Evolutionary conservation across 2,888 invertebrate species (phyloP).

Genomic region (Drosophila meridionalis): DNA sequence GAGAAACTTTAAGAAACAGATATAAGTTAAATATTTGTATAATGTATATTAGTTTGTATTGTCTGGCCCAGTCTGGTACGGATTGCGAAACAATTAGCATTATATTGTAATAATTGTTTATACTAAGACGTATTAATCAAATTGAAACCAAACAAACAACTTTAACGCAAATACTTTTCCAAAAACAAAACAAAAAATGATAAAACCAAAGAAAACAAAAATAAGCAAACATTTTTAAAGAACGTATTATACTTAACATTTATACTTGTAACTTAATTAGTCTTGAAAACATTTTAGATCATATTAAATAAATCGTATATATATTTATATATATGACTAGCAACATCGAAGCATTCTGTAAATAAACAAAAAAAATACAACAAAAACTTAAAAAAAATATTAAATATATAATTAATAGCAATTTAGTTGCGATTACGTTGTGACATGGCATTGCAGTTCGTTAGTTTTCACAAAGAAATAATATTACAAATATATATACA

Average conservation of each 20-base stretch:
- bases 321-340: constrained; percentile 56
- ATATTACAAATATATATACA: constrained; percentile 10
- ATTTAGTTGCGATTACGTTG: constrained; percentile 47
- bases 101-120: constrained; percentile 72
- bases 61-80: constrained; percentile 14
- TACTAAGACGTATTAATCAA: constrained; percentile 76
- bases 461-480: constrained; percentile 23
- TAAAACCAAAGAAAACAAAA: constrained; percentile 22
- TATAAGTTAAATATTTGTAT: constrained; percentile 43
- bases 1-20: constrained; percentile 23
- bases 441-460: constrained; percentile 27
- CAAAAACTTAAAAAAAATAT: constrained; percentile 26
- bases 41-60: constrained; percentile 26
- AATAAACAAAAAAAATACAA: constrained; percentile 70
- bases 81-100: constrained; percentile 64
- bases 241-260: constrained; percentile 76
- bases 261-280: constrained; percentile 74
- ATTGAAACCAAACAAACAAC: constrained; percentile 47
- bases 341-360: constrained; percentile 80
- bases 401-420: constrained; percentile 32
- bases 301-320: constrained; percentile 48
- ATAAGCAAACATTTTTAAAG: constrained; percentile 73
- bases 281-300: constrained; percentile 80
- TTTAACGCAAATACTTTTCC: constrained; percentile 73
- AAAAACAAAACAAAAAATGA: constrained; percentile 39